phyloP scores from a whole-genome alignment of 2,113 vertebrate genomes.

The Ictidomys tridecemlineatus region DNA sequence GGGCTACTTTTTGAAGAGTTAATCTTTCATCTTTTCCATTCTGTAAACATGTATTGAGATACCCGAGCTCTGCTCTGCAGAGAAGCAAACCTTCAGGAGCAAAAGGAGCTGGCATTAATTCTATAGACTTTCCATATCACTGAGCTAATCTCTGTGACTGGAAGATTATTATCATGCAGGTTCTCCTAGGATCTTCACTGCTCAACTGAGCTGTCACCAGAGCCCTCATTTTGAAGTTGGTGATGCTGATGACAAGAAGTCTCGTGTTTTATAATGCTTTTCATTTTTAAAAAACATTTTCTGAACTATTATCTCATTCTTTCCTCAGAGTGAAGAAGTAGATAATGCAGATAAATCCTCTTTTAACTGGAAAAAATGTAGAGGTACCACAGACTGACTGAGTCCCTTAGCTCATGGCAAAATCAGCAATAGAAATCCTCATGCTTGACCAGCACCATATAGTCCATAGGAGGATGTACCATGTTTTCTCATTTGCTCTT shows the following conservation, averaged over 20 bases:
- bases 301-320: conserved; percentile 34
- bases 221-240: conserved; percentile 6
- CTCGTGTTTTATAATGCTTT: not conserved
- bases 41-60: conserved; percentile 45
- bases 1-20: conserved; percentile 36
- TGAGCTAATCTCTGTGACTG: conserved; percentile 29
- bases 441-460: not conserved
- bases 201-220: not conserved
- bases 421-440: not conserved
- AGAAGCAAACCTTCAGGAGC: not conserved
- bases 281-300: conserved; percentile 51
- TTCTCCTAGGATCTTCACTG: not conserved
- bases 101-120: not conserved
- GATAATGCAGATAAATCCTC: not conserved
- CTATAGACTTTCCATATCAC: not conserved
- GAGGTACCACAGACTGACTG: not conserved
- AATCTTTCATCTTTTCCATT: conserved; percentile 38
- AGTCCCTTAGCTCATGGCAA: not conserved
- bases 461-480: not conserved
- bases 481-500: not conserved
- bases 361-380: conserved; percentile 37
- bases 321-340: not conserved
- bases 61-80: conserved; percentile 26
- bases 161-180: conserved; percentile 17
- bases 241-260: conserved; percentile 21